phyloP scores from a whole-genome alignment of 2,797 vertebrate genomes.

The Spinus pinus region DNA sequence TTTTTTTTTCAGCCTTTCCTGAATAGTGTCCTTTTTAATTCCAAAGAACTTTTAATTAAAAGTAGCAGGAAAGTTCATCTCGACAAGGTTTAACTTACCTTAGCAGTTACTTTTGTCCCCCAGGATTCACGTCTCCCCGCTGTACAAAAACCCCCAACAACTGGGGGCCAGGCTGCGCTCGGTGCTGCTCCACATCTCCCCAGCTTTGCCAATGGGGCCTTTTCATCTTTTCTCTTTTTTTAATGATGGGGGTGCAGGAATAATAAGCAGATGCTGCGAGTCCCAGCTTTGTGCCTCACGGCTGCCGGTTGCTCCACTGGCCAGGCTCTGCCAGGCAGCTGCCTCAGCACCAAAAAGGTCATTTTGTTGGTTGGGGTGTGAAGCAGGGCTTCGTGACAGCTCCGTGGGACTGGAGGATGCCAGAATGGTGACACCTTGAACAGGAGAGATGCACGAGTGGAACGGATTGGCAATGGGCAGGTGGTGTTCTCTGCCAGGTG shows the following conservation, averaged over 20 bases:
- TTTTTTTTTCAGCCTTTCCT: slow-evolving; percentile 77
- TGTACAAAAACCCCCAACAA: background rate
- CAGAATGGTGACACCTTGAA: background rate
- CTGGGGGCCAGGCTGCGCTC: background rate
- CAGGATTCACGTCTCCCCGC: slow-evolving; percentile 52
- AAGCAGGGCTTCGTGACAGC: fast-evolving
- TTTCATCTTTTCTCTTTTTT: slow-evolving; percentile 34
- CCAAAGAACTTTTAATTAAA: slow-evolving; percentile 82
- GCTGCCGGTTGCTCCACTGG: background rate
- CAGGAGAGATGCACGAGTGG: fast-evolving
- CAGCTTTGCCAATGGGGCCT: background rate
- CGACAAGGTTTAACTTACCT: slow-evolving; percentile 82
- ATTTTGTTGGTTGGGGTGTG: background rate
- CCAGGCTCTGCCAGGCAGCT: background rate
- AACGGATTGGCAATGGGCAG: fast-evolving
- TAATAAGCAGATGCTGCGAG: background rate
- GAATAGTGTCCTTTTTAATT: slow-evolving; percentile 86
- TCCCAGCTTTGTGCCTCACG: background rate
- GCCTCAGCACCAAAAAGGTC: fast-evolving
- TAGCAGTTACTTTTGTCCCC: slow-evolving; percentile 78
- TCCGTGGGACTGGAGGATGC: fast-evolving
- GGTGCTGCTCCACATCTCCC: background rate
- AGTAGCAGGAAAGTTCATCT: slow-evolving; percentile 80
- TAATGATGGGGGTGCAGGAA: slow-evolving; percentile 3
- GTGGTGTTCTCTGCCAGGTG: background rate